These are phyloP conservation scores for Lagopus muta DNA, from an alignment of 2,113 vertebrate genomes.

Conservation along the genomic window DNA sequence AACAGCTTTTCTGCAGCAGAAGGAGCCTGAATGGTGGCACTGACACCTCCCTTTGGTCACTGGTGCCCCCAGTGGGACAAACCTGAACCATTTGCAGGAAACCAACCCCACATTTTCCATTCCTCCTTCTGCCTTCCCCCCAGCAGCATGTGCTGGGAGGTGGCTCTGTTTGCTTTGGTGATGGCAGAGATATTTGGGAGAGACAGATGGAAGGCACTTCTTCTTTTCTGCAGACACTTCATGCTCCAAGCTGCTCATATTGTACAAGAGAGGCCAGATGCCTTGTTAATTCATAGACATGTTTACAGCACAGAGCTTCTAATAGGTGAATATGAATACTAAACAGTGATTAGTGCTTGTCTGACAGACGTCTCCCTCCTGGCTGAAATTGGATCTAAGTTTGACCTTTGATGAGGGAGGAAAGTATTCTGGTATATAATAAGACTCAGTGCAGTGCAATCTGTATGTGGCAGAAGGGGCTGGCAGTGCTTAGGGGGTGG, in stretches of 20 bases:
- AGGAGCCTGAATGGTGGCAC: not conserved
- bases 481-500: not conserved
- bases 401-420: constrained; percentile 72
- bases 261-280: constrained; percentile 79
- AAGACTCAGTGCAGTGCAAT: not conserved
- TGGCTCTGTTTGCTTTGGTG: constrained; percentile 76
- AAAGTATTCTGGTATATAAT: constrained; percentile 62
- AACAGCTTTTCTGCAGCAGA: not conserved
- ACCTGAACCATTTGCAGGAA: no score
- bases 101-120: no score
- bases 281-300: constrained; percentile 80
- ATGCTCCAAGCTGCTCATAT: constrained; percentile 80
- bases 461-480: not conserved
- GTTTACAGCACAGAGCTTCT: constrained; percentile 76
- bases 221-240: constrained; percentile 79
- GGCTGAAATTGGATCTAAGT: constrained; percentile 73
- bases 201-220: constrained; percentile 80
- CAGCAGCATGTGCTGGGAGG: constrained; percentile 69
- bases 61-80: no score
- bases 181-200: constrained; percentile 74
- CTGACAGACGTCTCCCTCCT: constrained; percentile 76
- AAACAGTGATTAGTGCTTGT: constrained; percentile 79
- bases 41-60: not conserved
- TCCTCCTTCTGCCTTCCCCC: not conserved
- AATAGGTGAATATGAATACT: constrained; percentile 79